Base-by-base conservation (phyloP, 2,888 invertebrate genomes). In the Hymenopus coronatus region DNA sequence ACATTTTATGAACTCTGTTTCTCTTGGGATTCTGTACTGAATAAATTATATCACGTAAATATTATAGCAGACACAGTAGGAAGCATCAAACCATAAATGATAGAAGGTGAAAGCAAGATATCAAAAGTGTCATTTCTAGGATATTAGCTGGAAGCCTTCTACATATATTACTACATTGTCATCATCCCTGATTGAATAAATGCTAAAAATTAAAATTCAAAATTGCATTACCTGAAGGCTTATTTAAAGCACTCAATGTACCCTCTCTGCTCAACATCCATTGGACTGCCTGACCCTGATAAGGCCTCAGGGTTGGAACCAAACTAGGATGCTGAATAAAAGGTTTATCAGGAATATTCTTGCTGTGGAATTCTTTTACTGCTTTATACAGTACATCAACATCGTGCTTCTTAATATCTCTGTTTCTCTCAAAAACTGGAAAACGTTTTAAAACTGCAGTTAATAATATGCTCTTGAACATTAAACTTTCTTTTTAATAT, bases 181-280 rank as follows among this genome's bases (percentile, higher is more conserved):
- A 84, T 81, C 81, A 81, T 81, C 20, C 12, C 12, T 3, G 7
- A 83, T 25, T 4, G 83, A 28, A 20, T 7, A 40, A 40, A 40
- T 40, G 12, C 9, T 40, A 40, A 40, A 40, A 40, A 40, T 40
- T 40, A 12, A 40, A 40, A 20, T 2, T 70, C 20, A 70, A 70
- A 70, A 6, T 70, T 20, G 1, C 12, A 70, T 70, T 70, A 70
- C 54, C 54, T 70, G 54, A 70, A 70, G 20, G 20, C 25, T 70
- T 70, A 70, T 70, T 20, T 15, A 70, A 8, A 81, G 4, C 9
- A 28, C 12, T 30, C 15, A n/a, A 28, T 81, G n/a, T 30, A 81
- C 33, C 91, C 92, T 97, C 97, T 88, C 94, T 94, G 15, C 93
- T 91, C 2, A 96, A 91, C 95, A 97, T 96, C 97, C 97, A 97